Conservation (phyloP, 1,140 invertebrate species). For the Drosophila nebulosa region DNA sequence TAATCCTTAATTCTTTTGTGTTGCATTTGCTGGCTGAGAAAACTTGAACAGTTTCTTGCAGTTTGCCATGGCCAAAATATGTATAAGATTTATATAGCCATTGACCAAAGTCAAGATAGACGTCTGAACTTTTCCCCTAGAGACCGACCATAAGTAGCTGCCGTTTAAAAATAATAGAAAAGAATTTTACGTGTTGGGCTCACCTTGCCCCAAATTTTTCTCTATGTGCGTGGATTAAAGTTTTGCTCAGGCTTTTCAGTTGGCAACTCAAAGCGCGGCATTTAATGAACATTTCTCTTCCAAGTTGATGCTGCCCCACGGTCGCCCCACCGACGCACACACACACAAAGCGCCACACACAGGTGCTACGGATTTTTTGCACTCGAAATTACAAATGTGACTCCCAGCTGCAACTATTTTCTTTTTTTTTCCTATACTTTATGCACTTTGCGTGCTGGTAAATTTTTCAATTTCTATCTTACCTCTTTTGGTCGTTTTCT, state of each 20-base stretch:
- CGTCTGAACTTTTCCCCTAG: constrained; percentile 9
- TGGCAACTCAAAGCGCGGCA: constrained; percentile 36
- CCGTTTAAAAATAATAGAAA: constrained; percentile 53
- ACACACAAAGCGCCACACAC: constrained; percentile 11
- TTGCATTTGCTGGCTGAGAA: constrained; percentile 44
- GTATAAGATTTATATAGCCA: constrained; percentile 69
- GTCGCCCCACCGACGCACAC: neutral
- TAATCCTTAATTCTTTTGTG: constrained; percentile 68
- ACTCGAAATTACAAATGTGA: constrained; percentile 43
- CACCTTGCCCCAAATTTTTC: neutral
- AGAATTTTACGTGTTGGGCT: constrained; percentile 59
- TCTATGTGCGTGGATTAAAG: constrained; percentile 60
- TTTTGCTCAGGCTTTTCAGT: constrained; percentile 59
- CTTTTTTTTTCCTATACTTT: constrained; percentile 41
- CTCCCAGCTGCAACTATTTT: constrained; percentile 50
- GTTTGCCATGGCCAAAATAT: constrained; percentile 46
- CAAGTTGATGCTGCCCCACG: constrained; percentile 1
- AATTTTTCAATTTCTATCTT: constrained; percentile 49
- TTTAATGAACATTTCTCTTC: constrained; percentile 68
- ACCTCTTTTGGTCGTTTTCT: constrained; percentile 4
- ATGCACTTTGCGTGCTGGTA: constrained; percentile 73
- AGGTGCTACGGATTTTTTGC: constrained; percentile 27
- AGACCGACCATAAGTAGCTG: constrained; percentile 53
- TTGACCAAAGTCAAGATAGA: constrained; percentile 44
- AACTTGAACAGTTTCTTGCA: constrained; percentile 46